Evolutionary conservation across 1,140 invertebrate genomes (phyloP), one percentile per base, ranked within the genome.

Genomic region (Diuraphis noxia): DNA sequence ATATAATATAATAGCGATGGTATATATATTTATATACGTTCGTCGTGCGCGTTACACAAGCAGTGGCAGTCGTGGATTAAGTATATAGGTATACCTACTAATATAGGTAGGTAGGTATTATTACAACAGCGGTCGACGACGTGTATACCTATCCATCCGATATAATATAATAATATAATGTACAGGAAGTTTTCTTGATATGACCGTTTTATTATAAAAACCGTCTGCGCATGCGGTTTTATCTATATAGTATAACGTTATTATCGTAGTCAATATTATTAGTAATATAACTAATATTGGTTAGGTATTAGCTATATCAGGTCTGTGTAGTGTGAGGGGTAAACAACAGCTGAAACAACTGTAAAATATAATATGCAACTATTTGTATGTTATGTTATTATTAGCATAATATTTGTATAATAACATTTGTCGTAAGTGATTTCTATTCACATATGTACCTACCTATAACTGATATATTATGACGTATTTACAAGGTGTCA

Each of bases 131-230:
- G 43, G 52, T 30, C 30, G 25, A 30, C 52, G 52, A 30, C 52
- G 52, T 30, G 10, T 25, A 49, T 43, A 43, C 9, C 41, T 8
- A 23, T 49, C 21, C 23, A 49, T 23, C 52, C 52, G 30, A 56
- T 56, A 30, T 56, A 56, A 52, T 52, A 52, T 63, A 63, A 63
- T 63, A 63, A n/a, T 63, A 56, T 30, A 63, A 23, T 23, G 10
- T 81, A 81, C 79, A 81, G 79, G 79, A 81, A 81, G 79, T 81
- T 81, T 81, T 40, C 79, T 8, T 17, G 46, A 81, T 23, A 38
- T 40, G 38, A 81, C 23, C 36, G 21, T 23, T 19, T 36, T 79
- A 21, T 81, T 49, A 49, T 6, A 49, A 46, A 79, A 36, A 40
- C 79, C 38, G 23, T 38, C 23, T 25, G 56, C n/a, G 13, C 13